Evolutionary conservation across 2,888 invertebrate species (phyloP), one percentile per base, ranked within the genome.

Genomic region (Agrypnus murinus): DNA sequence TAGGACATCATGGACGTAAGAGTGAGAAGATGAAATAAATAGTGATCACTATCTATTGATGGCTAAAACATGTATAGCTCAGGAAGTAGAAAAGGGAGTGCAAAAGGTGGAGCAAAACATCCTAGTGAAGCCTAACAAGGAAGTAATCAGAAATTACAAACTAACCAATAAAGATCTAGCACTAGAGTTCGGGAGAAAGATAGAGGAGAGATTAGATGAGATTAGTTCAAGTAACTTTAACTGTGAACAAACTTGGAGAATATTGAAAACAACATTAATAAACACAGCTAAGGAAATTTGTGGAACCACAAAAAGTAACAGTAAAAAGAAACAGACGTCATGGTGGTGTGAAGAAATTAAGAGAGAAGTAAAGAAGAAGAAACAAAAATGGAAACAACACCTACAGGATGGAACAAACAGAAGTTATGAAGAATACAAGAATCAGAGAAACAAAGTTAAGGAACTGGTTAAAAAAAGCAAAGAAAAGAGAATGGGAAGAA

Each of bases 341-440:
- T 53, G 55, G 64, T 64, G 64, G 55, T 53, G 25, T 34, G 55
- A 53, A 32, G 53, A 64, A 7, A 45, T 58, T 10, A 65, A 46
- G 12, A 45, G 14, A 12, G 58, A 65, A 59, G 14, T 58, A 3
- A 25, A 38, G 43, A n/a, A 36, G 19, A 58, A 65, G 17, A 65
- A 65, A 55, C 31, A 40, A 1, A n/a, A 25, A 14, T 57, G 57
- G 43, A 65, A 65, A 60, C 38, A 31, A 1, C 43, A 65, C 12
- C 17, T 53, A 53, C 10, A 34, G 7, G 12, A 64, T 7, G 15
- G 31, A 32, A 65, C 12, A 10, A 14, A 8, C 5, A 15, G 12
- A 14, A 65, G 31, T 4, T 43, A 60, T 14, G 17, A 45, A 9
- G 38, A 67, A n/a, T 46, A 59, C 15, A 45, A 60, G 17, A 25